Evolutionary conservation across 2,888 invertebrate genomes (phyloP).

Genomic region (Lagria hirta): DNA sequence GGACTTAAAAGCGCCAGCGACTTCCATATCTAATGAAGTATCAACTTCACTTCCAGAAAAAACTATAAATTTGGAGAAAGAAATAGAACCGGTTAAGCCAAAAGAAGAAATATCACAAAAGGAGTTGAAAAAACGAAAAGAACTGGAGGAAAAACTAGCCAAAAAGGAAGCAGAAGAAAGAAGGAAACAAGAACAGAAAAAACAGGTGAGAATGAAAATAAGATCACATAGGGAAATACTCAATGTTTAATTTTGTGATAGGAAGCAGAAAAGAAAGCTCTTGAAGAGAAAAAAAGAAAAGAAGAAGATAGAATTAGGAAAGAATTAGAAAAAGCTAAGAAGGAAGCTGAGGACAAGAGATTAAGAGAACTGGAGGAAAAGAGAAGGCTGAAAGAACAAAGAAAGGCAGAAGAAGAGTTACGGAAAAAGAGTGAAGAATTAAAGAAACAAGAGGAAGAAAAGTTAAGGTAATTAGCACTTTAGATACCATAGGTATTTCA

Average conservation of each 20-base stretch:
- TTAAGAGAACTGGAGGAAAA: conserved; percentile 58
- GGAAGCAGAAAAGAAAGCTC: conserved; percentile 57
- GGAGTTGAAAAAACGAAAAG: conserved; percentile 56
- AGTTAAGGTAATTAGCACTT: conserved; percentile 34
- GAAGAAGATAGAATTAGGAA: conserved; percentile 58
- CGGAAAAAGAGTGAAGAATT: conserved; percentile 53
- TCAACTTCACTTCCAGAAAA: conserved; percentile 30
- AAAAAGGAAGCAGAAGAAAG: conserved; percentile 58
- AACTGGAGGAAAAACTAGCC: conserved; percentile 53
- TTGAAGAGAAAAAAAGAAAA: conserved; percentile 58
- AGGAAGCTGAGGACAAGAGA: conserved; percentile 56
- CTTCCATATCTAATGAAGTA: conserved; percentile 20
- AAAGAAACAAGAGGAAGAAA: conserved; percentile 50
- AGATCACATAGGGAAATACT: conserved; percentile 3
- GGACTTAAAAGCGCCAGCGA: conserved; percentile 42
- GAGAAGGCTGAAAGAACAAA: conserved; percentile 54
- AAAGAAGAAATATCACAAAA: conserved; percentile 52
- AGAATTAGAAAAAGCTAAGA: conserved; percentile 56
- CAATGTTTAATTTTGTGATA: too few species aligned
- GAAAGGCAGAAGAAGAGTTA: conserved; percentile 54
- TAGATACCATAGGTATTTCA: too few species aligned
- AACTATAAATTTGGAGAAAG: conserved; percentile 24
- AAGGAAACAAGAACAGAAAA: conserved; percentile 56
- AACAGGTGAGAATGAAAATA: conserved; percentile 38
- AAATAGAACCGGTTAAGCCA: conserved; percentile 37